A percentile compares a stretch with the other conserved stretches of the same genome.
Conservation (phyloP, 1,140 invertebrate species). For the Leptinotarsa lineolata region DNA sequence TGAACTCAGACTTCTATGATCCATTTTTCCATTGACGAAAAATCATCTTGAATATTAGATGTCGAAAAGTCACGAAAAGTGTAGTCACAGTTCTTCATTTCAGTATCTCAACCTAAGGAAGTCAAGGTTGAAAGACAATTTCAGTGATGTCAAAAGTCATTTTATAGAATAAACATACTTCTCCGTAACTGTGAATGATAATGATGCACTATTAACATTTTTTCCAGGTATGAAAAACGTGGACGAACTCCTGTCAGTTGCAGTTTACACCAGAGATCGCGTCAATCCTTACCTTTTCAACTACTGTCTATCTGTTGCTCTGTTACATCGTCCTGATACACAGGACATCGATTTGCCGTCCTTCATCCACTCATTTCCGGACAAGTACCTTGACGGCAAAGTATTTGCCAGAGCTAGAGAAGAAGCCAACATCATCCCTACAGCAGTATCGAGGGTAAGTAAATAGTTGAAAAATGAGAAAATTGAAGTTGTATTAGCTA, state of each 20-base stretch:
- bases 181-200: too few species aligned
- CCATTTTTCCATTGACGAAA: too few species aligned
- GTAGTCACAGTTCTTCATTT: too few species aligned
- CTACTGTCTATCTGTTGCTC: slow-evolving; percentile 74
- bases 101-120: too few species aligned
- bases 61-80: too few species aligned
- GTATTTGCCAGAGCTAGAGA: slow-evolving; percentile 71
- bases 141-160: too few species aligned
- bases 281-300: slow-evolving; percentile 79
- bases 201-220: neutral
- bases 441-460: slow-evolving; percentile 64
- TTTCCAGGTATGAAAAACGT: slow-evolving; percentile 67
- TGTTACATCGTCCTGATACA: slow-evolving; percentile 76
- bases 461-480: neutral
- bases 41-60: too few species aligned
- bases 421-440: slow-evolving; percentile 66
- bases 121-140: too few species aligned
- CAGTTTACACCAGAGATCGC: slow-evolving; percentile 72
- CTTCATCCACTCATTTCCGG: slow-evolving; percentile 74
- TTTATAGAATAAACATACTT: too few species aligned
- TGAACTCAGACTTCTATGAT: too few species aligned
- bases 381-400: slow-evolving; percentile 75
- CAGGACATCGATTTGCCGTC: slow-evolving; percentile 71
- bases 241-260: slow-evolving; percentile 72
- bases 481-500: too few species aligned